Conservation (phyloP, 2,113 vertebrate species). For the Coturnix japonica region DNA sequence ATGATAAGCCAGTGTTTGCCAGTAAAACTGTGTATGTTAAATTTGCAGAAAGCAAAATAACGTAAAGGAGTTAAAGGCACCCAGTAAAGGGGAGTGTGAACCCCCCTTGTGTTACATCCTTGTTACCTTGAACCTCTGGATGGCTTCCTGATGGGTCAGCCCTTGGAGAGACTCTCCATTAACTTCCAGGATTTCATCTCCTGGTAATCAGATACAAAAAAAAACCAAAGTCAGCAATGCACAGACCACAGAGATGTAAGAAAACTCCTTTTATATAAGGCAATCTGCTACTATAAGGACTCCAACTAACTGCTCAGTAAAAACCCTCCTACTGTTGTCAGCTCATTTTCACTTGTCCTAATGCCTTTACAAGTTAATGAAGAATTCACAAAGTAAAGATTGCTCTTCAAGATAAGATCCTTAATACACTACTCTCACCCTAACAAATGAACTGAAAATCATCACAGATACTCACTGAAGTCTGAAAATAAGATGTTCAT, state of each 20-base stretch:
- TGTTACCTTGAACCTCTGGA: constrained; percentile 96
- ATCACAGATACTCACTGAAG: background rate
- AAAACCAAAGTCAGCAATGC: constrained; percentile 26
- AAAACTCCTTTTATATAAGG: background rate
- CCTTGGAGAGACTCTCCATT: constrained; percentile 96
- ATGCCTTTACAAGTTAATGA: constrained; percentile 3
- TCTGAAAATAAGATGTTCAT: background rate
- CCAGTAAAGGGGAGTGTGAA: background rate
- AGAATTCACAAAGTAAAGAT: background rate
- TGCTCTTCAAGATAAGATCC: background rate
- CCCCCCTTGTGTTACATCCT: background rate
- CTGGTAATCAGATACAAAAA: constrained; percentile 74
- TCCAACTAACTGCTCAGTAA: background rate
- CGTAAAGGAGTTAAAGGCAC: background rate
- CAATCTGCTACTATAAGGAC: background rate
- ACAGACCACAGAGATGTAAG: background rate
- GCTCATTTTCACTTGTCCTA: constrained; percentile 26
- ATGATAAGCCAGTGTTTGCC: rapidly evolving
- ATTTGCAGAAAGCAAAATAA: background rate
- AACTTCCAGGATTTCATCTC: constrained; percentile 95
- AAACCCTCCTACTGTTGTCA: constrained; percentile 13
- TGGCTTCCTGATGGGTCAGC: constrained; percentile 94
- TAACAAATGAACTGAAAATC: constrained; percentile 24
- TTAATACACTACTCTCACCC: background rate
- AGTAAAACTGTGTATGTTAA: background rate